phyloP scores from a whole-genome alignment of 2,888 invertebrate species.

The Tenodera sinensis region DNA sequence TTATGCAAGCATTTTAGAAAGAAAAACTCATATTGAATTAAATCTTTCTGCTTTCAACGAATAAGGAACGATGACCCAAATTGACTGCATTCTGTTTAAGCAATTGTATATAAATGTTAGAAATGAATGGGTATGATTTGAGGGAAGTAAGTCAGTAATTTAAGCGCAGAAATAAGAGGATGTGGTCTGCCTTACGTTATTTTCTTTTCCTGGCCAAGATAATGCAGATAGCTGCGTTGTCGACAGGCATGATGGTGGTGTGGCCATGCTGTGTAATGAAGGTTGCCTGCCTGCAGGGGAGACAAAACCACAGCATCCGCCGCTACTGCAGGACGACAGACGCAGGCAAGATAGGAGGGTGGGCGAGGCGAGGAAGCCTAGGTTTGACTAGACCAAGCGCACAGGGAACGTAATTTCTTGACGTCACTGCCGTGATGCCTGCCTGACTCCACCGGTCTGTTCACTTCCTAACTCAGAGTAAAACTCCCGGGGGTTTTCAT shows the following conservation, averaged over 20 bases:
- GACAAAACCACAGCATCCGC: conserved; percentile 2
- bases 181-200: background rate
- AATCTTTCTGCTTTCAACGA: no score
- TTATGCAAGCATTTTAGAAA: no score
- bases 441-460: background rate
- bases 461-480: conserved; percentile 18
- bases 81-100: no score
- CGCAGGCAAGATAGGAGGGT: background rate
- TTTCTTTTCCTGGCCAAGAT: background rate
- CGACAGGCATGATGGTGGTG: background rate
- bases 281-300: background rate
- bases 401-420: conserved; percentile 22
- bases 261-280: background rate
- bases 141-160: background rate
- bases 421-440: conserved; percentile 19
- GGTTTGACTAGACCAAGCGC: background rate
- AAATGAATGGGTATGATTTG: no score
- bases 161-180: background rate
- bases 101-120: no score
- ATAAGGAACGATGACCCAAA: no score
- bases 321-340: background rate
- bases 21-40: no score
- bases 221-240: background rate
- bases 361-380: background rate
- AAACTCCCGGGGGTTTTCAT: conserved; percentile 25